A percentile compares a stretch with the other conserved stretches of the same genome.
phyloP scores from a whole-genome alignment of 2,113 vertebrate genomes.

The Bujurquina vittata region DNA sequence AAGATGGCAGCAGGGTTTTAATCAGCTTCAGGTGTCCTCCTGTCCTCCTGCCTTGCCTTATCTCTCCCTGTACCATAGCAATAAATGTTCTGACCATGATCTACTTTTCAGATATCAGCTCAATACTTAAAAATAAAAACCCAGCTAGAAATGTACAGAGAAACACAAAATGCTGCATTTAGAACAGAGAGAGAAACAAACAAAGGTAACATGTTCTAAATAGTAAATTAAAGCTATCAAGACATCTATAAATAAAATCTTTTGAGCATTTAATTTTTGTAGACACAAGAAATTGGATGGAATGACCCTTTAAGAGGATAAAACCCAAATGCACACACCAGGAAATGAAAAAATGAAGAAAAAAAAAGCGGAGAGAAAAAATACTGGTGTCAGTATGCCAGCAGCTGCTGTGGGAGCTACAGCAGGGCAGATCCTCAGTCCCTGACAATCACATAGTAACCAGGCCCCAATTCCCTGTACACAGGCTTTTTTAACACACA shows the following conservation, averaged over 20 bases:
- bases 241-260: neutral
- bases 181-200: neutral
- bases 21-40: neutral
- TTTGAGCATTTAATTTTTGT: neutral
- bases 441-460: slow-evolving; percentile 16
- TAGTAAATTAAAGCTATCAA: neutral
- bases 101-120: slow-evolving; percentile 16
- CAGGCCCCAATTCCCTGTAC: slow-evolving; percentile 5
- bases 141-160: slow-evolving; percentile 10
- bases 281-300: neutral
- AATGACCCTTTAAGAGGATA: slow-evolving; percentile 12
- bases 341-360: neutral
- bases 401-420: slow-evolving; percentile 39
- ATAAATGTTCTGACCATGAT: slow-evolving; percentile 54
- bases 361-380: slow-evolving; percentile 8
- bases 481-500: slow-evolving; percentile 25
- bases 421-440: slow-evolving; percentile 27
- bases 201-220: neutral
- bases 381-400: slow-evolving; percentile 21
- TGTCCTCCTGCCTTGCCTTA: neutral
- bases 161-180: neutral
- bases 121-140: neutral
- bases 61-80: slow-evolving; percentile 22
- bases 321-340: neutral
- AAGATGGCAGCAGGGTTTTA: neutral